A percentile compares a stretch with the other conserved stretches of the same genome.
Conservation (phyloP, 2,797 vertebrate species). For the Coccyzus lansbergi region DNA sequence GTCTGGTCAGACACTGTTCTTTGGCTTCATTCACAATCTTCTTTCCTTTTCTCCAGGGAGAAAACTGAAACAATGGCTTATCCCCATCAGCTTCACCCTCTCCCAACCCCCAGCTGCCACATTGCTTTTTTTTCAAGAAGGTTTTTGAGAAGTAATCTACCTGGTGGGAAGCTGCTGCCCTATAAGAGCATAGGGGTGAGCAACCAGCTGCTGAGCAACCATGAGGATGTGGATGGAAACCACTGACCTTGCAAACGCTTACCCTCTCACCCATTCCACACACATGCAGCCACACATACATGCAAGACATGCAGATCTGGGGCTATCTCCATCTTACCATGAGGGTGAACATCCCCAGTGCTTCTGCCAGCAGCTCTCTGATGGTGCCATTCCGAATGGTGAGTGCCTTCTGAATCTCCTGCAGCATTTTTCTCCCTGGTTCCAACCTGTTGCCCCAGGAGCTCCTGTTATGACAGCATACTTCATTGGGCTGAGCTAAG, state of each 20-base stretch:
- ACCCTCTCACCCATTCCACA: fast-evolving
- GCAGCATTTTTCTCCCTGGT: neutral
- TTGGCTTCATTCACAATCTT: neutral
- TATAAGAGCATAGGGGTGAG: neutral
- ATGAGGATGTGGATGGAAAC: neutral
- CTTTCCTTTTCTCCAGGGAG: neutral
- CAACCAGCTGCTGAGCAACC: neutral
- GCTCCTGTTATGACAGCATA: conserved; percentile 27
- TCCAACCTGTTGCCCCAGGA: fast-evolving
- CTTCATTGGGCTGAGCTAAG: neutral
- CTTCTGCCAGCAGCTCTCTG: conserved; percentile 84
- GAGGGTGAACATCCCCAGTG: conserved; percentile 84
- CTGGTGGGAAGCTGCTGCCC: neutral
- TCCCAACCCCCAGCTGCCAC: neutral
- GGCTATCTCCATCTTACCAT: conserved; percentile 82
- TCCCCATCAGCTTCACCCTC: neutral
- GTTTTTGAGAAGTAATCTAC: neutral
- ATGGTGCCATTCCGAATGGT: conserved; percentile 64
- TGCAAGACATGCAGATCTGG: neutral
- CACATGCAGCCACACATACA: fast-evolving
- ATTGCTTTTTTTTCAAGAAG: neutral
- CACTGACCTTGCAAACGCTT: neutral
- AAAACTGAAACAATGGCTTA: neutral
- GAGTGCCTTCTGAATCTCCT: conserved; percentile 45
- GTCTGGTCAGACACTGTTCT: neutral